Percentiles rank a stretch among this genome's conserved stretches.
Conservation (phyloP, 2,113 vertebrate species). For the Sapayoa aenigma region DNA sequence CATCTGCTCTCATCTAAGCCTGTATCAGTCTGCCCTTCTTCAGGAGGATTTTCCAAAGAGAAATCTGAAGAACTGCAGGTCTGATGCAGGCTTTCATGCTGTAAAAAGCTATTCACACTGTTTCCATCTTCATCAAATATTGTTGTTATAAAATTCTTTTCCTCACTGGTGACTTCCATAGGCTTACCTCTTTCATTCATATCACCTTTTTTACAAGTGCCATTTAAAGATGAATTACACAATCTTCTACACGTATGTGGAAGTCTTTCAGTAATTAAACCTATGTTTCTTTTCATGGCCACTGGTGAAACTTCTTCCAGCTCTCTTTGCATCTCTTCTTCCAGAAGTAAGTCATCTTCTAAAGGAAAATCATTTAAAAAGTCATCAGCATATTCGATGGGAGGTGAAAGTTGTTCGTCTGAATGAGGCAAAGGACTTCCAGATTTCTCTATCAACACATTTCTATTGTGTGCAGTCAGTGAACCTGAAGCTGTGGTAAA, state of each 20-base stretch:
- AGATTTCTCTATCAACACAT: not conserved
- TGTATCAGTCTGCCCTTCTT: not conserved
- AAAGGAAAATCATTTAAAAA: constrained; percentile 24
- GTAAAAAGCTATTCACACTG: not conserved
- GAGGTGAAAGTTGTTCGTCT: not conserved
- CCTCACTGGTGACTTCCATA: not conserved
- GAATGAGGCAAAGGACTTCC: constrained; percentile 1
- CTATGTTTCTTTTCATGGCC: not conserved
- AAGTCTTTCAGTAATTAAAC: not conserved
- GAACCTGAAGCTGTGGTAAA: constrained; percentile 27
- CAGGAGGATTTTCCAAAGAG: not conserved
- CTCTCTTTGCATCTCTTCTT: constrained; percentile 27
- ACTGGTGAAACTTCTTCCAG: not conserved
- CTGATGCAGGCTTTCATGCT: not conserved
- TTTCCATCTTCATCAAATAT: not conserved
- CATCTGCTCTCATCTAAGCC: not conserved
- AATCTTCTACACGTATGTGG: not conserved
- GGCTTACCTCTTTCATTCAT: not conserved
- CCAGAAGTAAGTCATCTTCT: constrained; percentile 19
- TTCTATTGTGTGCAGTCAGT: not conserved
- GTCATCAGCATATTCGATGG: not conserved
- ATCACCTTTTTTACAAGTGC: not conserved
- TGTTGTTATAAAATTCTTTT: not conserved
- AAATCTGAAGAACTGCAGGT: not conserved
- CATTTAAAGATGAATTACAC: constrained; percentile 21